These are phyloP conservation scores for Lepidotrigona ventralis DNA, from an alignment of 1,140 invertebrate genomes.

Conservation along the genomic window DNA sequence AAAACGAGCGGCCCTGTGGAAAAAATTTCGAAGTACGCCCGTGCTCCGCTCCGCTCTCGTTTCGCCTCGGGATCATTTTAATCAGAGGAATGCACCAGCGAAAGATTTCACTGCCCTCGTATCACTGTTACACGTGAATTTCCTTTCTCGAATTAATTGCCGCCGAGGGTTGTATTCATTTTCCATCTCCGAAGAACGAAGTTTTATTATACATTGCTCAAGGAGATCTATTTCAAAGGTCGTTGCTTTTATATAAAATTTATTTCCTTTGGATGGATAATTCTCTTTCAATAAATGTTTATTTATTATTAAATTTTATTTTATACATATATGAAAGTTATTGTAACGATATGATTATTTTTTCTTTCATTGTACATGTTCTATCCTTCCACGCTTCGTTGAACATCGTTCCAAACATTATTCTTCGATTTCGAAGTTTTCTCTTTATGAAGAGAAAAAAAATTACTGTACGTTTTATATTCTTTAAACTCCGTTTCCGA, in stretches of 20 bases:
- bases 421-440: no score
- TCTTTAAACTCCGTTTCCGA: no score
- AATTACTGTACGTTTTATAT: no score
- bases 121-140: neutral
- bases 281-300: no score
- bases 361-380: no score
- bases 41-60: neutral
- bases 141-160: neutral
- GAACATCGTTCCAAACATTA: no score
- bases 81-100: neutral
- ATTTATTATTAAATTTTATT: no score
- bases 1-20: constrained; percentile 34
- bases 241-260: neutral
- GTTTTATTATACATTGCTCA: no score
- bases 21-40: constrained; percentile 23
- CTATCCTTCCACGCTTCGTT: no score
- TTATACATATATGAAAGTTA: no score
- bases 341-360: no score
- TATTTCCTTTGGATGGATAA: neutral
- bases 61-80: constrained; percentile 12
- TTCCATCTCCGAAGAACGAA: neutral
- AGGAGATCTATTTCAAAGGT: neutral
- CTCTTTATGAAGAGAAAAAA: no score
- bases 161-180: neutral
- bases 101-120: neutral